Base-by-base conservation (phyloP, 2,888 invertebrate genomes). In the Leucoptera coffeella region DNA sequence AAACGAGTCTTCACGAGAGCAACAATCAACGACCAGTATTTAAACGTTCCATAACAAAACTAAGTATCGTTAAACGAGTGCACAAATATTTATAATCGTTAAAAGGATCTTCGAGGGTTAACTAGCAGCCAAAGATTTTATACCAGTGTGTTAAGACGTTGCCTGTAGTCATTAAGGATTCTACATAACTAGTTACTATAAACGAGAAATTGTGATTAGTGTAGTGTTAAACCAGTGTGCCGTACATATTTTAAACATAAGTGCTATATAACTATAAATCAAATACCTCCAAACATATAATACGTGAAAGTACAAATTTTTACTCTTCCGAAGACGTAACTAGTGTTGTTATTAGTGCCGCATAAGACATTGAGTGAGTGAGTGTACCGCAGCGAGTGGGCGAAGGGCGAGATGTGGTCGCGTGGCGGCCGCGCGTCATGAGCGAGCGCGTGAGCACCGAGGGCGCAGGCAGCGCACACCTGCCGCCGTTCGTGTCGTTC, bases 401-500 rank as follows among this genome's bases (percentile, higher is more conserved):
- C 45, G 71, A 54, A 30, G 38, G 54, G 41, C 50, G 56, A 49
- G 54, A 76, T 74, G 74, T 60, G 65, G 67, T 57, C 41, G 45
- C 58, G 58, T 37, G 53, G 62, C 38, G 50, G 47, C 27, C 47
- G 43, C 29, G 48, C 49, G 69, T 50, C 50, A 69, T 67, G 59
- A 61, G 65, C 56, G 61, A 59, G 36, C 43, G 56, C 48, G 61
- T 69, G 47, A 42, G 58, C 40, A 52, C 51, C 39, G 62, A 56
- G 45, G 60, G 59, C 52, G 61, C 59, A 41, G 71, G 74, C 29
- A 64, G 58, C 44, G 69, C 76, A 39, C 72, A 80, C 47, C 71
- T 84, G 41, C 84, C 84, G 49, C 82, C 84, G 37, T 85, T 84
- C 67, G 79, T 80, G 44, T 77, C 79, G 36, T 83, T 82, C 56